Percentiles rank a stretch among this genome's conserved stretches.
These are phyloP conservation scores for Nasonia oneida DNA, from an alignment of 2,888 invertebrate species.

Conservation along the genomic window DNA sequence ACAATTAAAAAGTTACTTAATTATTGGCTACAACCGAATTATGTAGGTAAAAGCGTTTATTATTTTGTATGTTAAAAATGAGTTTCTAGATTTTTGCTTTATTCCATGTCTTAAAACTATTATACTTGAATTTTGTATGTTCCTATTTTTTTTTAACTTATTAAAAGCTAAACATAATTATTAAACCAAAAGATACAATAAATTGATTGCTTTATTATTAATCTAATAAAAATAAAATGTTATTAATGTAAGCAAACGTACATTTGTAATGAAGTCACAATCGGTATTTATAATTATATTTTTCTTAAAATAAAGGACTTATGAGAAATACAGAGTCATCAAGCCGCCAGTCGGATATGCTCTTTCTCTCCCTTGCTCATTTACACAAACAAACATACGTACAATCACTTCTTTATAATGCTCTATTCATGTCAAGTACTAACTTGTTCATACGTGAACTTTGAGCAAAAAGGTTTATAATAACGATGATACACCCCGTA, in stretches of 20 bases:
- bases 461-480: slow-evolving; percentile 18
- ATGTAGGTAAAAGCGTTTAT: no score
- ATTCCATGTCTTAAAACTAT: no score
- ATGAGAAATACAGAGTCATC: slow-evolving; percentile 45
- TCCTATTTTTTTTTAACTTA: no score
- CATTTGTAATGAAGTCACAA: slow-evolving; percentile 8
- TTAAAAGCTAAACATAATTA: background rate
- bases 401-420: slow-evolving; percentile 20
- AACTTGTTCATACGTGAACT: slow-evolving; percentile 16
- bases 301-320: slow-evolving; percentile 11
- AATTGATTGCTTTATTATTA: background rate
- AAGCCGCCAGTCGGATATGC: slow-evolving; percentile 57
- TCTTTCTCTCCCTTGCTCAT: slow-evolving; percentile 28
- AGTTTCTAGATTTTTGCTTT: no score
- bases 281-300: background rate
- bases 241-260: background rate
- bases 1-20: background rate
- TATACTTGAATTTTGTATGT: no score
- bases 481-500: background rate
- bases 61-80: no score
- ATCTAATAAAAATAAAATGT: background rate
- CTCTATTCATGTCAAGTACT: slow-evolving; percentile 29
- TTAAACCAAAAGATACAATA: background rate
- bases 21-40: no score
- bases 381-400: slow-evolving; percentile 12